Conservation (phyloP, 1,140 invertebrate genomes). For the Heliconius himera region DNA sequence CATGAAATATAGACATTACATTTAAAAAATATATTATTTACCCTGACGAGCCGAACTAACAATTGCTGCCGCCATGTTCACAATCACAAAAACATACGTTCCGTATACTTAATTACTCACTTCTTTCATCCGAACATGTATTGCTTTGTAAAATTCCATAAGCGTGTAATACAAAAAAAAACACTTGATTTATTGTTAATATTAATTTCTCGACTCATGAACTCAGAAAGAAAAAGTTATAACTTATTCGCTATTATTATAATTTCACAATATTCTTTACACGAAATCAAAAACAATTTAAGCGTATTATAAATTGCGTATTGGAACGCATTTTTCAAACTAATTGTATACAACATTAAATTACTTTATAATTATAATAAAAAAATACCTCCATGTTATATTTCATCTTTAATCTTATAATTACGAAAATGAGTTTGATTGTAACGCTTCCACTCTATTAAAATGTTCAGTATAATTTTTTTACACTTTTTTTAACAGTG, state of each 20-base stretch:
- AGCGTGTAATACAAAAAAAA: neutral
- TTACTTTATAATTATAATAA: too few species aligned
- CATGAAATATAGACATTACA: neutral
- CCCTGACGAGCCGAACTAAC: conserved; percentile 80
- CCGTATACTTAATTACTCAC: conserved; percentile 10
- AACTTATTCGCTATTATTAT: neutral
- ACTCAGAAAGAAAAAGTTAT: too few species aligned
- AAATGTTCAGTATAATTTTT: too few species aligned
- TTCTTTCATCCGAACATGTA: neutral
- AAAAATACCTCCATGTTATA: too few species aligned
- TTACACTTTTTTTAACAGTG: too few species aligned
- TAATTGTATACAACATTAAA: too few species aligned
- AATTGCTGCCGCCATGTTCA: conserved; percentile 74
- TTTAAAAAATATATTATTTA: conserved; percentile 64
- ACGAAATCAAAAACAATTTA: neutral
- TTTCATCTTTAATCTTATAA: too few species aligned
- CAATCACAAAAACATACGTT: conserved; percentile 60
- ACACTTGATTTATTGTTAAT: neutral
- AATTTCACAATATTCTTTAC: neutral
- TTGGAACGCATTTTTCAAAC: neutral
- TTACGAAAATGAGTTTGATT: too few species aligned
- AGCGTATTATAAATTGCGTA: neutral
- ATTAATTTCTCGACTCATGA: too few species aligned
- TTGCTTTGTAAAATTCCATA: neutral
- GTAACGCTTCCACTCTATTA: too few species aligned